phyloP scores from a whole-genome alignment of 2,113 vertebrate species.

The Lepisosteus osseus region DNA sequence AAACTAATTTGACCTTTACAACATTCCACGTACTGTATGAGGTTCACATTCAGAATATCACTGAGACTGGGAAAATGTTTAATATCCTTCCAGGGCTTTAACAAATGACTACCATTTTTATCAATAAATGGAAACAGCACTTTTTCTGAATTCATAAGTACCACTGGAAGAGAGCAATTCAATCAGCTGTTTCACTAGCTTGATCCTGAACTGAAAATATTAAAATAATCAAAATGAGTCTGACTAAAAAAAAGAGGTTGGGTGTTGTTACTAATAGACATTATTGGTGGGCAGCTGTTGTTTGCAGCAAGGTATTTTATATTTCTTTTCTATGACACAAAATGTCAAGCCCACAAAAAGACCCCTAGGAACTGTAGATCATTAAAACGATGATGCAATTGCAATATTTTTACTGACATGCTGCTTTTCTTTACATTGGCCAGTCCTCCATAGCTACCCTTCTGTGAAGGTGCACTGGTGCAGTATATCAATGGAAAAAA shows the following conservation, averaged over 20 bases:
- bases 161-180: slow-evolving; percentile 6
- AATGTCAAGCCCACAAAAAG: not conserved
- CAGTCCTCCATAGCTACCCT: not conserved
- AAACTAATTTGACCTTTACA: no score
- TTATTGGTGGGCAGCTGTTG: not conserved
- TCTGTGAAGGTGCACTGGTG: no score
- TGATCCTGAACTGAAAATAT: slow-evolving; percentile 16
- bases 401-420: not conserved
- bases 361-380: not conserved
- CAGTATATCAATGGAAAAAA: no score
- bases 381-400: not conserved
- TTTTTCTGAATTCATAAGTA: no score
- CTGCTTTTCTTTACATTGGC: not conserved
- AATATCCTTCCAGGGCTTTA: no score
- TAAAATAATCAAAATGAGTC: slow-evolving; percentile 24
- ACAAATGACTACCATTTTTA: no score
- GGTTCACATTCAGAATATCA: no score
- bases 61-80: no score
- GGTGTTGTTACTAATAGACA: not conserved
- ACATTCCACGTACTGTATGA: no score
- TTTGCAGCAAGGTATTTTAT: not conserved
- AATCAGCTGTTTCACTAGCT: slow-evolving; percentile 23
- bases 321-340: not conserved
- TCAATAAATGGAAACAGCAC: no score
- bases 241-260: not conserved